These are phyloP conservation scores for Diadumene lineata DNA, from an alignment of 92 coral and sea anemone genomes.

Conservation along the genomic window DNA sequence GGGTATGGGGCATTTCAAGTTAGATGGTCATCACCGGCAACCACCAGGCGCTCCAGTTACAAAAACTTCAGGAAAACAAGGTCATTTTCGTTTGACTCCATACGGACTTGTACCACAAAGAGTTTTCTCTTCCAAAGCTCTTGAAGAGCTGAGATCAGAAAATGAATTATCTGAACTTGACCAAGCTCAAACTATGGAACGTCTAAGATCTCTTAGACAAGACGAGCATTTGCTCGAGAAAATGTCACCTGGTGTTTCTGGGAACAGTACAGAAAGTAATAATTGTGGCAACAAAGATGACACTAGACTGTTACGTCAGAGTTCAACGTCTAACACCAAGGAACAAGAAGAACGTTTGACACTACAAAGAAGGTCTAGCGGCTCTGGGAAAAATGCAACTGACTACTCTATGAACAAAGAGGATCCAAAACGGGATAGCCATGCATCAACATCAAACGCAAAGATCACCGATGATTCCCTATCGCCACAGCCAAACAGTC, in stretches of 20 bases:
- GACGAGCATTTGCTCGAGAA: not conserved
- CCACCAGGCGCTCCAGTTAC: not conserved
- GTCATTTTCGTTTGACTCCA: constrained; percentile 16
- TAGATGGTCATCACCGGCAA: not conserved
- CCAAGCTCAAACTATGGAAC: not conserved
- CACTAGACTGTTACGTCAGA: not conserved
- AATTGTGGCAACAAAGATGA: not conserved
- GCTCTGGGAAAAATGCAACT: too few relatives aligned
- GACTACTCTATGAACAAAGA: too few relatives aligned
- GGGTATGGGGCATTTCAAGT: constrained; percentile 29
- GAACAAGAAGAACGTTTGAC: too few relatives aligned
- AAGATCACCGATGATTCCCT: too few relatives aligned
- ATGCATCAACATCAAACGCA: too few relatives aligned
- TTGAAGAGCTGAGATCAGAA: not conserved
- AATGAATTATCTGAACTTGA: not conserved
- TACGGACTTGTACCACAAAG: not conserved
- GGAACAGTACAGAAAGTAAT: too few relatives aligned
- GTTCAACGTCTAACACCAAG: too few relatives aligned
- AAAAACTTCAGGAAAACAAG: constrained; percentile 4
- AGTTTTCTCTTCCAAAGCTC: not conserved
- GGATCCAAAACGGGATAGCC: too few relatives aligned
- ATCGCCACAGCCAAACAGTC: too few relatives aligned
- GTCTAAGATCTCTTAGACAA: not conserved
- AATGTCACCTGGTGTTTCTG: too few relatives aligned
- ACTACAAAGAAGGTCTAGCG: too few relatives aligned